Evolutionary conservation across 2,797 vertebrate species (phyloP).

Genomic region (Microchirus variegatus): DNA sequence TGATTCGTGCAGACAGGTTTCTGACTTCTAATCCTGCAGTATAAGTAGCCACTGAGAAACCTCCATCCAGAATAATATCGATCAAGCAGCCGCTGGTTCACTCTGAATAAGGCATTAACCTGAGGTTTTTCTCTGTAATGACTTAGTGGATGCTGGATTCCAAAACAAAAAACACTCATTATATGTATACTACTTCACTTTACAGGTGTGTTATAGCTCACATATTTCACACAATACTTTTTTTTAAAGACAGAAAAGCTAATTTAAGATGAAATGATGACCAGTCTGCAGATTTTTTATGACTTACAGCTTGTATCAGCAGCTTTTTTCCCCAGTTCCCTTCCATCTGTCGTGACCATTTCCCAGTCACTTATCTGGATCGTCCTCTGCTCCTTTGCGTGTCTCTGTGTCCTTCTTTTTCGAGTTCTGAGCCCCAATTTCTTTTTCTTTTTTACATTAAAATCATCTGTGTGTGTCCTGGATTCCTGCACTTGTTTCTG

Average conservation of each 20-base stretch:
- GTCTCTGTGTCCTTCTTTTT: not conserved
- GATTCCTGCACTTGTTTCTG: conserved; percentile 32
- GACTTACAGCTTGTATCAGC: conserved; percentile 39
- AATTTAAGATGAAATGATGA: not conserved
- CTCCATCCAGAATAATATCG: conserved; percentile 21
- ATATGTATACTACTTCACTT: not conserved
- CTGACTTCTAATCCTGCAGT: conserved; percentile 35
- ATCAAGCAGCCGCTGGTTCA: conserved; percentile 10
- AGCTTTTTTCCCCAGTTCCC: not conserved
- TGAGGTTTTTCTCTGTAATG: too few relatives aligned
- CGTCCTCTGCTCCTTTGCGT: not conserved
- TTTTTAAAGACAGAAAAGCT: conserved; percentile 1
- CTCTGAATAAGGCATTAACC: not conserved
- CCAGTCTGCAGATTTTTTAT: not conserved
- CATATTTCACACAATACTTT: conserved; percentile 9
- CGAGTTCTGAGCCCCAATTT: not conserved
- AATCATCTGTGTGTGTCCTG: conserved; percentile 11
- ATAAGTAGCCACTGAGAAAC: conserved; percentile 43
- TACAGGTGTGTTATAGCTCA: not conserved
- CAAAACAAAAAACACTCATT: too few relatives aligned
- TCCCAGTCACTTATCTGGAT: conserved; percentile 1
- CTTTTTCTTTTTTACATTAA: conserved; percentile 2
- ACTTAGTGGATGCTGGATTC: not conserved
- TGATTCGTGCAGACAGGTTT: conserved; percentile 31
- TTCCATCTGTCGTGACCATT: not conserved